These are phyloP conservation scores for Papilio demoleus DNA, from an alignment of 2,888 invertebrate species.

Conservation along the genomic window DNA sequence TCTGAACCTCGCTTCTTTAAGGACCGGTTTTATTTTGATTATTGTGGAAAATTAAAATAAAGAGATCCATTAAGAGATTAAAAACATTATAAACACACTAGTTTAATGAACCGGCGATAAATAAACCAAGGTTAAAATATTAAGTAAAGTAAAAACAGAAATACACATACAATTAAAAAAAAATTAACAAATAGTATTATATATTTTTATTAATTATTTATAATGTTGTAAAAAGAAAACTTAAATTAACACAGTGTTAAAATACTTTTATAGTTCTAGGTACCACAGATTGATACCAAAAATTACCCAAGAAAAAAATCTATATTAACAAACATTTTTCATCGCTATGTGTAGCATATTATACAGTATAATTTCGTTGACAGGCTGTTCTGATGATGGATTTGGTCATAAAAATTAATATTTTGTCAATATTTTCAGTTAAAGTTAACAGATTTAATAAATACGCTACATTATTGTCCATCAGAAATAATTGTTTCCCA, in stretches of 20 bases:
- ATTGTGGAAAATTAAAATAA: not conserved
- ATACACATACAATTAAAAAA: too few relatives aligned
- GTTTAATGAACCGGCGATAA: too few relatives aligned
- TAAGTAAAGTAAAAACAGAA: too few relatives aligned
- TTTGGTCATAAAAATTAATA: constrained; percentile 6
- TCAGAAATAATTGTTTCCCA: constrained; percentile 26
- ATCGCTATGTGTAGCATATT: not conserved
- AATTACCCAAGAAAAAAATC: not conserved
- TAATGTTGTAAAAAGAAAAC: too few relatives aligned
- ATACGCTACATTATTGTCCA: constrained; percentile 12
- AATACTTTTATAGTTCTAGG: too few relatives aligned
- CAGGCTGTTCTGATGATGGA: constrained; percentile 6
- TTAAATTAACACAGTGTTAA: too few relatives aligned
- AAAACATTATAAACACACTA: not conserved
- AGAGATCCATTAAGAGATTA: constrained; percentile 16
- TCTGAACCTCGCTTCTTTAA: constrained; percentile 1
- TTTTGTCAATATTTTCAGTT: constrained; percentile 12
- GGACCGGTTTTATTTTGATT: not conserved
- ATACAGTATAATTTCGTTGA: not conserved
- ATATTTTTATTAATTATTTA: too few relatives aligned
- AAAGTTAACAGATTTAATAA: not conserved
- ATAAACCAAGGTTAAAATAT: too few relatives aligned
- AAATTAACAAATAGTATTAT: too few relatives aligned
- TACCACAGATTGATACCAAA: too few relatives aligned
- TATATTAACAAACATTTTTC: not conserved